Evolutionary conservation across 2,888 invertebrate genomes (phyloP), one percentile per base, ranked within the genome.

Genomic region (Nomada ferruginata): DNA sequence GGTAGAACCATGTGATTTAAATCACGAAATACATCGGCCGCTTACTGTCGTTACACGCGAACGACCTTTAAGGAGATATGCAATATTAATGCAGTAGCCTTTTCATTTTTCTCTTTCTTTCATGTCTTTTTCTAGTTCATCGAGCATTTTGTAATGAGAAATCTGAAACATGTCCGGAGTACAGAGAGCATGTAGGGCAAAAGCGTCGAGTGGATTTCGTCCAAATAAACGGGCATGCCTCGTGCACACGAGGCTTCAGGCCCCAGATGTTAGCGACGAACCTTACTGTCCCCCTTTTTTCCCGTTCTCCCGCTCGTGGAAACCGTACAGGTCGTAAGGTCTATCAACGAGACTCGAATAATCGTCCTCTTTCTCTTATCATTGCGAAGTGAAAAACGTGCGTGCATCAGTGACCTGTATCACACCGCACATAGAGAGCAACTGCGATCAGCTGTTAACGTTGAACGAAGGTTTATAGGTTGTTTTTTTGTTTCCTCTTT

Each of bases 381-480:
- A 66, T 74, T 61, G 70, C 71, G 75, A 70, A 50, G 65, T 72
- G 59, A 47, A 63, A 74, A 76, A 80, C 69, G 65, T 76, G 63
- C 52, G 60, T 47, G 65, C 61, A 77, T 79, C 83, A 64, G 57
- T 60, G 53, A 26, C 55, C 68, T 26, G 61, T 50, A 47, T 55
- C 61, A 64, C 72, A 44, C 59, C 20, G 47, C 50, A 52, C 29
- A 61, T 66, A 84, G 73, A 60, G 55, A 73, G 61, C 50, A 61
- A 59, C 44, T 66, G 76, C 82, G 83, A 87, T 87, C 87, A 87
- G 87, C 87, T 87, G 87, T 87, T 87, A 87, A 80, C 83, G 79
- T 73, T 69, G 80, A 83, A 83, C 80, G 82, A 73, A 87, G 79
- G 76, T 77, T 61, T 81, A 71, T 76, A 71, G 77, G 73, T 60